Base-by-base conservation (phyloP, 2,888 invertebrate species). In the Ormyrus nitidulus region DNA sequence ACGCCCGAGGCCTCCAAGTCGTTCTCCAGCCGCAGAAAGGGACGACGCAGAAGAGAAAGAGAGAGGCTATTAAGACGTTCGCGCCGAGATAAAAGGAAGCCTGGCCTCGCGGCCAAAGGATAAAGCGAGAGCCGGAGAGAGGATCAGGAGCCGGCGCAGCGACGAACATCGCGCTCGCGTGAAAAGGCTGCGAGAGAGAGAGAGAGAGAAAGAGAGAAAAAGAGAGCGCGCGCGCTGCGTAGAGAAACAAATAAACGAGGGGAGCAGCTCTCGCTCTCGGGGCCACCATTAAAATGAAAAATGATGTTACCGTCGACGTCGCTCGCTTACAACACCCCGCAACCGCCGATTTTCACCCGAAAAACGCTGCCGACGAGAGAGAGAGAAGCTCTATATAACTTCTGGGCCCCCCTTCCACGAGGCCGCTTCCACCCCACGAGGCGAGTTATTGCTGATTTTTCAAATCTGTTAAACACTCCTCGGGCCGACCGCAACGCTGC, bases 241-340 rank as follows among this genome's bases (percentile, higher is more conserved):
- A 83, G 84, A 87, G 85, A 87, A 86, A 86, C 86, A 87, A 87
- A 87, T 87, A 86, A 85, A 85, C 85, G 86, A 84, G 86, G 85
- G 81, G 79, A 80, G 74, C 81, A n/a, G 54, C 19, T n/a, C 64
- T 10, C 69, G 51, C 66, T 61, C 84, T 85, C 86, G 85, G 19
- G 84, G 86, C 85, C 81, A 89, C 90, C 90, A 90, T 90, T 90
- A 90, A 90, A 90, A 90, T 90, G 90, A 90, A 90, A 90, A 90
- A 90, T 90, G 89, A 90, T 88, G 87, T 87, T 87, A 68, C 71
- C 71, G 74, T 49, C 75, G 61, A 59, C 62, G 34, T 65, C n/a
- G 9, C 71, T 59, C 49, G 51, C 70, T 69, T 53, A 53, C 68
- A 53, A 53, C 56, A 34, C 51, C 64, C 6, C 62, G 34, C 64